A percentile compares a stretch with the other conserved stretches of the same genome.
Conservation (phyloP, 2,113 vertebrate species). For the Platichthys flesus region DNA sequence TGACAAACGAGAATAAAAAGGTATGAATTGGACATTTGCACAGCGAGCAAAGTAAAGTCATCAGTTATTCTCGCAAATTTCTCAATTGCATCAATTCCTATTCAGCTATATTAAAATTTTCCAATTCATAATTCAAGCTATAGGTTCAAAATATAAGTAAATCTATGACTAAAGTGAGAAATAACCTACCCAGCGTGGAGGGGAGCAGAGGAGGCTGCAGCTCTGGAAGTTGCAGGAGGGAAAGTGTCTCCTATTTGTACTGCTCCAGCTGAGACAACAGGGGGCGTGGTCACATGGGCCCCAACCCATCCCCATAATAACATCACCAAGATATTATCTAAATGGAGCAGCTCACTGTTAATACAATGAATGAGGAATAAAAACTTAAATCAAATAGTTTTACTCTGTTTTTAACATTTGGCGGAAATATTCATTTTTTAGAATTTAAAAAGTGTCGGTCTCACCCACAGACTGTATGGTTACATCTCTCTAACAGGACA, state of each 20-base stretch:
- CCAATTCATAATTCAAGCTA: too few species aligned
- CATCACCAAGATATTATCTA: background rate
- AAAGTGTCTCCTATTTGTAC: conserved; percentile 42
- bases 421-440: background rate
- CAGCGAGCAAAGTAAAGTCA: too few species aligned
- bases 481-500: background rate
- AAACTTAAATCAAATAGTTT: background rate
- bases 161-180: background rate
- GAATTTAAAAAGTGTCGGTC: background rate
- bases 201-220: conserved; percentile 19
- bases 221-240: conserved; percentile 10
- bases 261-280: conserved; percentile 1
- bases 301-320: conserved; percentile 17
- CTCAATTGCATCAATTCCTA: too few species aligned
- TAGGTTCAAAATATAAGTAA: too few species aligned
- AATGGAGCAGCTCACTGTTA: background rate
- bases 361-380: background rate
- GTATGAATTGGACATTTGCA: too few species aligned
- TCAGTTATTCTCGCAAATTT: too few species aligned
- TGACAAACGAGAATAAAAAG: too few species aligned
- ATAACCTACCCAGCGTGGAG: conserved; percentile 60
- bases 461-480: background rate
- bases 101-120: too few species aligned
- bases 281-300: conserved; percentile 61
- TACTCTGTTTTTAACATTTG: background rate